phyloP scores from a whole-genome alignment of 2,113 vertebrate species.

The Caloenas nicobarica region DNA sequence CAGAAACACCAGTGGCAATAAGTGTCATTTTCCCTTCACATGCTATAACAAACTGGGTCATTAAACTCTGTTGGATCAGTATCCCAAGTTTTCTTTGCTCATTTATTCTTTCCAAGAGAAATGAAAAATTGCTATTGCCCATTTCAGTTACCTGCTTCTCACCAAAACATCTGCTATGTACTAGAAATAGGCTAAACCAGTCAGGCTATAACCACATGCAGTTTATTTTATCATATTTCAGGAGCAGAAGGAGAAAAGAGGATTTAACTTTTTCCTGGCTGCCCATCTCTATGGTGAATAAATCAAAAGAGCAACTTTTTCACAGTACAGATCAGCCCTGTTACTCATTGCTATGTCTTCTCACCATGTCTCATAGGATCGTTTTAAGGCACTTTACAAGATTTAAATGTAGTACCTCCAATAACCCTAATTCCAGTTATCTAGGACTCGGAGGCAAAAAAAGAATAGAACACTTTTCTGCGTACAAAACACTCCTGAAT shows the following conservation, averaged over 20 bases:
- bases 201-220: fast-evolving
- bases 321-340: neutral
- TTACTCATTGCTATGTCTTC: fast-evolving
- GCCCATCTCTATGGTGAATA: fast-evolving
- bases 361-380: neutral
- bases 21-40: neutral
- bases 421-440: neutral
- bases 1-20: neutral
- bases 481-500: slow-evolving; percentile 19
- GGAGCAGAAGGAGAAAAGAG: neutral
- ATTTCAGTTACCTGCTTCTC: neutral
- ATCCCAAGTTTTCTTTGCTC: neutral
- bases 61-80: neutral
- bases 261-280: neutral
- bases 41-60: neutral
- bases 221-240: neutral
- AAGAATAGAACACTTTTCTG: neutral
- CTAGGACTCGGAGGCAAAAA: neutral
- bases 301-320: neutral
- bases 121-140: neutral
- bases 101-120: neutral
- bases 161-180: neutral
- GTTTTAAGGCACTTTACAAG: neutral
- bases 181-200: neutral
- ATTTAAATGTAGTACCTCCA: neutral